phyloP scores from a whole-genome alignment of 2,888 invertebrate genomes.

The Busseola fusca region DNA sequence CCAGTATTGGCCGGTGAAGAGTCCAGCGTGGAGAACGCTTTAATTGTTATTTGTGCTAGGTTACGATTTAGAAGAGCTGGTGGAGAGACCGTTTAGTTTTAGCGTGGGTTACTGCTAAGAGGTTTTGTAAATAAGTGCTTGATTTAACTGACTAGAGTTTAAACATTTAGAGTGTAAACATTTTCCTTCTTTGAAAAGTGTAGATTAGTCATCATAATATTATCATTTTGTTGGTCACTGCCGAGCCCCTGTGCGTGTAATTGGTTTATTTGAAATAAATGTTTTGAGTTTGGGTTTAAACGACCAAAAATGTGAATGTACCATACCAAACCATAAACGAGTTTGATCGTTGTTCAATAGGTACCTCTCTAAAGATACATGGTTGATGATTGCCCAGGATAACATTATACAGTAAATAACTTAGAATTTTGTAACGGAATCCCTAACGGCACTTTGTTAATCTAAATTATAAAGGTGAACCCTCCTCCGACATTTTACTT shows the following conservation, averaged over 20 bases:
- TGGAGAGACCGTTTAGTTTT: neutral
- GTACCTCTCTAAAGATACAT: neutral
- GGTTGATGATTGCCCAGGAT: neutral
- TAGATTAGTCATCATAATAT: neutral
- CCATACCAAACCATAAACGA: neutral
- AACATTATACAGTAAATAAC: neutral
- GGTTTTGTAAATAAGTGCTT: neutral
- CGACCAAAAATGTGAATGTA: neutral
- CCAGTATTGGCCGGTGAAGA: constrained; percentile 26
- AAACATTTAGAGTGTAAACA: neutral
- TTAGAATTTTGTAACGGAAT: neutral
- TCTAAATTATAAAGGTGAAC: neutral
- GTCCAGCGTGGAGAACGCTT: no score
- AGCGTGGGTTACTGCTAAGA: neutral
- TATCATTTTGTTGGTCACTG: neutral
- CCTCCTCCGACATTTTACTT: neutral
- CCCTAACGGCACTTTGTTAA: neutral
- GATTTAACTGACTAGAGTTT: neutral
- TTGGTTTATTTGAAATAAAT: no score
- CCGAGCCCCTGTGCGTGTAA: no score
- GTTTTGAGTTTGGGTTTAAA: no score
- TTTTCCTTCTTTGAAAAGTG: neutral
- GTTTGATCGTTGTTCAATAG: neutral
- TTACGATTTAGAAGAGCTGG: neutral
- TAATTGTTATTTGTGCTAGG: constrained; percentile 42